Evolutionary conservation across 2,888 invertebrate species (phyloP), one percentile per base, ranked within the genome.

Genomic region (Amblyjoppa fuscipennis): DNA sequence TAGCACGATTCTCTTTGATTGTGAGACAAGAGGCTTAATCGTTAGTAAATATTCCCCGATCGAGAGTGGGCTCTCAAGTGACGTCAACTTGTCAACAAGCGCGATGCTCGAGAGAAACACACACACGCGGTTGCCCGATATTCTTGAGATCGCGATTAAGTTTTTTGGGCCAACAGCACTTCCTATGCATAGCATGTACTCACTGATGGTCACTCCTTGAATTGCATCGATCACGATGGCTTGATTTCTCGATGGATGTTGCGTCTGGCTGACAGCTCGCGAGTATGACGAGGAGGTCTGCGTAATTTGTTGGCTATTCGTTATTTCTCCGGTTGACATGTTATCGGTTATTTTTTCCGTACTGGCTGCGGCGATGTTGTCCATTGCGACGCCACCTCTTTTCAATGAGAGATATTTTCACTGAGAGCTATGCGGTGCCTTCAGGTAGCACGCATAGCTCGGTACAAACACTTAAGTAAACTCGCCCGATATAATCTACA

Each of bases 101-200:
- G 73, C 6, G 6, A 41, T 13, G 41, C 25, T 59, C 73, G 73
- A 75, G 31, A 75, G 75, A 28, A 64, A 75, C 4, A 41, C 51
- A n/a, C 64, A 64, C 20, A 75, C 64, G 49, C 49, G 64, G 16
- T 75, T 75, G 6, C 75, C 75, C 41, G 75, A 75, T 25, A 75
- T 75, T 75, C 75, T 75, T n/a, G 75, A 75, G n/a, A 75, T 75
- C 31, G 75, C 64, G 3, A 75, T 25, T 20, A 75, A n/a, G 16
- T 75, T 75, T 75, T 64, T 75, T 45, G 49, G 75, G 49, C 75
- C 75, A 6, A 75, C 45, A 49, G 49, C 13, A 31, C 45, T 51
- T 75, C 75, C 75, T 64, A 64, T 49, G 51, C 75, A 75, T 7
- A 75, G 61, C 75, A 75, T 75, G 49, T 75, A 75, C 61, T 75